Evolutionary conservation across 2,797 vertebrate species (phyloP), one percentile per base, ranked within the genome.

Genomic region (Trachops cirrhosus): DNA sequence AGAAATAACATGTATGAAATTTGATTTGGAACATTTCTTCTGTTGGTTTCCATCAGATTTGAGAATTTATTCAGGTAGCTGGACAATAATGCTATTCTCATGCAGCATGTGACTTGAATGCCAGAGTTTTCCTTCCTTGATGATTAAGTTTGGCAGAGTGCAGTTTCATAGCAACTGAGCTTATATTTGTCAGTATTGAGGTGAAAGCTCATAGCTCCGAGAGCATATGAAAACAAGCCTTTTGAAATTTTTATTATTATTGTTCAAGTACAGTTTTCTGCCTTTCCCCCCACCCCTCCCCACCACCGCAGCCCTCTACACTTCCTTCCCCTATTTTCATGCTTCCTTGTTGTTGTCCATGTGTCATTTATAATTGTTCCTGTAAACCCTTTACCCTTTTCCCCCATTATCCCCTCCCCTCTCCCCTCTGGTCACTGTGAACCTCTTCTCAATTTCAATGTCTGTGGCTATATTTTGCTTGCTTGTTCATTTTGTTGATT

Each of bases 11-110:
- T 57, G 9, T 12, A 64, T 39, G 32, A 86, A 85, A 92, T 86
- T 52, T 93, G n/a, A 92, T 64, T 89, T 77, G 46, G 48, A 83
- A 79, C 46, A 91, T 71, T 84, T 80, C 10, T 91, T 90, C n/a
- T 88, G 9, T 92, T 68, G 24, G 9, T 83, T 92, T 41, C 80
- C 26, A 70, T 95, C 37, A 75, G 52, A 80, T 88, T 24, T 80
- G 59, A 86, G 7, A 48, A 54, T 87, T 80, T 92, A 70, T 89
- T 89, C 21, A 92, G 37, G 37, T 67, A 71, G 59, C 12, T 77
- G 11, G 24, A 50, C 32, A 83, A n/a, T 80, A 83, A n/a, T 80
- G 48, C 29, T 32, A 74, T 29, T 67, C 8, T 67, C 86, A 68
- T 91, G 4, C 6, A 87, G 59, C 4, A 64, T 83, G 19, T 46